A percentile compares a stretch with the other conserved stretches of the same genome.
phyloP scores from a whole-genome alignment of 2,888 invertebrate genomes.

The Ormia ochracea region DNA sequence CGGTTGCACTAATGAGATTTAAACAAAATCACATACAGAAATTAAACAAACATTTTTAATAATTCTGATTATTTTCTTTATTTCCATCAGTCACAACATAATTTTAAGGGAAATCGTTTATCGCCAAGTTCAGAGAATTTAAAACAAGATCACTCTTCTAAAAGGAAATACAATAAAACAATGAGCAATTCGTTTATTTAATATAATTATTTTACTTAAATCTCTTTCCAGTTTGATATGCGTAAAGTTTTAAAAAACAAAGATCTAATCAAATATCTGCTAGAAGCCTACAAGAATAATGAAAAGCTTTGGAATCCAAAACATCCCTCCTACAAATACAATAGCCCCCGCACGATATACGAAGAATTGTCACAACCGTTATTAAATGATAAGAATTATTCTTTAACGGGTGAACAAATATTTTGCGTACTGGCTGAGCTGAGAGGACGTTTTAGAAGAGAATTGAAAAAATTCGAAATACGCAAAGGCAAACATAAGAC shows the following conservation, averaged over 20 bases:
- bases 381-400: conserved; percentile 63
- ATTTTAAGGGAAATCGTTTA: neutral
- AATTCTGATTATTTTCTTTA: neutral
- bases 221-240: conserved; percentile 46
- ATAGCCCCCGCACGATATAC: conserved; percentile 68
- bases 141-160: neutral
- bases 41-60: neutral
- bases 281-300: conserved; percentile 68
- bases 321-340: conserved; percentile 71
- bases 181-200: conserved; percentile 30
- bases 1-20: too few relatives aligned
- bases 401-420: conserved; percentile 68
- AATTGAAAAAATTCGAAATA: conserved; percentile 67
- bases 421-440: conserved; percentile 69
- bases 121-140: neutral
- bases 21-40: too few relatives aligned
- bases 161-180: conserved; percentile 44
- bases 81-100: conserved; percentile 14
- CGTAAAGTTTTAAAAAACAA: conserved; percentile 54
- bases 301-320: conserved; percentile 72
- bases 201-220: conserved; percentile 15
- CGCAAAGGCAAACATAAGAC: conserved; percentile 68
- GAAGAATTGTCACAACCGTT: conserved; percentile 68
- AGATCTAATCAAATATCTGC: conserved; percentile 67
- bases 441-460: conserved; percentile 68